Evolutionary conservation across 2,888 invertebrate genomes (phyloP), one percentile per base, ranked within the genome.

Genomic region (Pristionchus mayeri): DNA sequence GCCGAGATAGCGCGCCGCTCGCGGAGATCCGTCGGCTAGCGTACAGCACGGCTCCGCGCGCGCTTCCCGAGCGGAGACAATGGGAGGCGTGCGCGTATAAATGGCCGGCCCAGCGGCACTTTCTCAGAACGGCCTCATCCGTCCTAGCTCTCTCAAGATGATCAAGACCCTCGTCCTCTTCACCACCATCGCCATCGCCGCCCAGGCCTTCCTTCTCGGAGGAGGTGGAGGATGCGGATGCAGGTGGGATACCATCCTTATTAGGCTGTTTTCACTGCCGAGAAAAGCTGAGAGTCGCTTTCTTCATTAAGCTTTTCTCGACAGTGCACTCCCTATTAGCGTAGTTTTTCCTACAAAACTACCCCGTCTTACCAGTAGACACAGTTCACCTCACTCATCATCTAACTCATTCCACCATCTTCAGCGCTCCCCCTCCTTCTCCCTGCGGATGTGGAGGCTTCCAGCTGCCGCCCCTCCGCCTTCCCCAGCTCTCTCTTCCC

Each of bases 171-270:
- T 44, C 80, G 34, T 80, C 57, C 24, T 80, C 40, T 54, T 80
- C 54, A 16, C 44, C 1, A 21, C 57, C 11, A 37, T 57, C 80
- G 80, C 80, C 16, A 30, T 44, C 18, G 57, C 57, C 80, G 52
- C 80, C 34, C 80, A 80, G 80, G 80, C 80, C 57, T 57, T 80
- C 80, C 57, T 80, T 57, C 40, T 57, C 80, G 80, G 80, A 80
- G 54, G 76, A 48, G 21, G n/a, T n/a, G 37, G 54, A 16, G 75
- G 76, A 78, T 80, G 80, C 80, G 78, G 78, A 78, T 78, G 78
- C 50, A 16, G 57, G 57, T 54, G n/a, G n/a, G n/a, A n/a, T n/a
- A n/a, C n/a, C n/a, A n/a, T n/a, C n/a, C n/a, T n/a, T n/a, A n/a
- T n/a, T n/a, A n/a, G n/a, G n/a, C n/a, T n/a, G n/a, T n/a, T n/a